Evolutionary conservation across 2,888 invertebrate genomes (phyloP).

Genomic region (Tinea semifulvella): DNA sequence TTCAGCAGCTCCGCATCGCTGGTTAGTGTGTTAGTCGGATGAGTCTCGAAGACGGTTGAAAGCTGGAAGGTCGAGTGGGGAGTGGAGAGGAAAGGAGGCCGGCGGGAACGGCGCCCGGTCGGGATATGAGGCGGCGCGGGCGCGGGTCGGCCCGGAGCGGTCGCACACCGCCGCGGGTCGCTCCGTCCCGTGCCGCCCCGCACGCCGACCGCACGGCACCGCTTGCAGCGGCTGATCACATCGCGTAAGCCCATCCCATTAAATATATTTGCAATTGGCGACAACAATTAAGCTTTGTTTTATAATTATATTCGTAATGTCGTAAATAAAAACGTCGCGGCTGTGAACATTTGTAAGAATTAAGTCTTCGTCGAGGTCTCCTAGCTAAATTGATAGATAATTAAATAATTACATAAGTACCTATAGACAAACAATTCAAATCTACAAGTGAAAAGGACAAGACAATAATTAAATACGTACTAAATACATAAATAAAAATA

Average conservation of each 20-base stretch:
- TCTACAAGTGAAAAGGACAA: neutral
- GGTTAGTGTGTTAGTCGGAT: slow-evolving; percentile 32
- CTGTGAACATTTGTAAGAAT: slow-evolving; percentile 63
- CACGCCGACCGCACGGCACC: slow-evolving; percentile 44
- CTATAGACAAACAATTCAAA: neutral
- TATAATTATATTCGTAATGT: slow-evolving; percentile 31
- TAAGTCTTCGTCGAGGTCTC: slow-evolving; percentile 22
- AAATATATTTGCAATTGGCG: slow-evolving; percentile 52
- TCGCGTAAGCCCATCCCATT: slow-evolving; percentile 79
- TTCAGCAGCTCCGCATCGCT: slow-evolving; percentile 48
- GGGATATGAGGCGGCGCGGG: slow-evolving; percentile 55
- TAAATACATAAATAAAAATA: neutral
- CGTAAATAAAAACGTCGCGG: too few species aligned
- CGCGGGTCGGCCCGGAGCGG: slow-evolving; percentile 30
- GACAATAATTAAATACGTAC: neutral
- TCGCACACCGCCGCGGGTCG: slow-evolving; percentile 27
- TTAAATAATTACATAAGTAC: neutral
- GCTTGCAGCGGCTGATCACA: slow-evolving; percentile 73
- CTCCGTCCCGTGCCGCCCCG: slow-evolving; percentile 54
- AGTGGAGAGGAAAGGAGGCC: slow-evolving; percentile 31
- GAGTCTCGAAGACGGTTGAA: slow-evolving; percentile 58
- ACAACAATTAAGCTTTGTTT: slow-evolving; percentile 68
- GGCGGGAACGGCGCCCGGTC: slow-evolving; percentile 51
- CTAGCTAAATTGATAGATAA: neutral
- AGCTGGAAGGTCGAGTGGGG: slow-evolving; percentile 25